phyloP scores from a whole-genome alignment of 2,113 vertebrate genomes.

The Corythornis madagascariensis region DNA sequence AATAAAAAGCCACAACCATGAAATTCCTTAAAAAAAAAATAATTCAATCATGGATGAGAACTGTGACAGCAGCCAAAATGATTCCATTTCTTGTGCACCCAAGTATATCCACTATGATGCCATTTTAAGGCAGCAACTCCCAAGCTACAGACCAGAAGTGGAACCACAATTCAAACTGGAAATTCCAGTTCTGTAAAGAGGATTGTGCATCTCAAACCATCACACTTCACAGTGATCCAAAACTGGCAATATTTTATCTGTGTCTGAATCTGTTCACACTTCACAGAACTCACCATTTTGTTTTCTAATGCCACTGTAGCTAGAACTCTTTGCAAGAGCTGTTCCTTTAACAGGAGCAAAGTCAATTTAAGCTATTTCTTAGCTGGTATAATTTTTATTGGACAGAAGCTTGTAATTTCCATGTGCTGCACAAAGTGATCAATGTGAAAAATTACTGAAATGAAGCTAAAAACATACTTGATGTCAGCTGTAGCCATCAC shows the following conservation, averaged over 20 bases:
- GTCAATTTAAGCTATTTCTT: not conserved
- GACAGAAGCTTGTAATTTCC: not conserved
- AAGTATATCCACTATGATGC: not conserved
- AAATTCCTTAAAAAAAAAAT: not conserved
- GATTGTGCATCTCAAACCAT: not conserved
- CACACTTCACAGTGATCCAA: not conserved
- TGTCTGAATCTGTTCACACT: not conserved
- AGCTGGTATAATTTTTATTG: not conserved
- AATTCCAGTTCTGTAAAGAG: not conserved
- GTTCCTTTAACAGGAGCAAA: not conserved
- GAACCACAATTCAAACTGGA: not conserved
- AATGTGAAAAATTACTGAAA: not conserved
- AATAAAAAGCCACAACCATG: not conserved
- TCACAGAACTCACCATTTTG: not conserved
- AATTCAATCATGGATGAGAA: not conserved
- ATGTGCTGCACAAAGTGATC: not conserved
- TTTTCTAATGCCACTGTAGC: not conserved
- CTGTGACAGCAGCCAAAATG: not conserved
- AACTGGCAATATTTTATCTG: not conserved
- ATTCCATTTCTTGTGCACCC: not conserved
- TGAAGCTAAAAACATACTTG: not conserved
- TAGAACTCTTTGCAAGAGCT: not conserved
- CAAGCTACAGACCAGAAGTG: not conserved
- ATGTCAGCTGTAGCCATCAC: not conserved
- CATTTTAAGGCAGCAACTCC: not conserved